phyloP scores from a whole-genome alignment of 1,140 invertebrate genomes.

The Drosophila navojoa region DNA sequence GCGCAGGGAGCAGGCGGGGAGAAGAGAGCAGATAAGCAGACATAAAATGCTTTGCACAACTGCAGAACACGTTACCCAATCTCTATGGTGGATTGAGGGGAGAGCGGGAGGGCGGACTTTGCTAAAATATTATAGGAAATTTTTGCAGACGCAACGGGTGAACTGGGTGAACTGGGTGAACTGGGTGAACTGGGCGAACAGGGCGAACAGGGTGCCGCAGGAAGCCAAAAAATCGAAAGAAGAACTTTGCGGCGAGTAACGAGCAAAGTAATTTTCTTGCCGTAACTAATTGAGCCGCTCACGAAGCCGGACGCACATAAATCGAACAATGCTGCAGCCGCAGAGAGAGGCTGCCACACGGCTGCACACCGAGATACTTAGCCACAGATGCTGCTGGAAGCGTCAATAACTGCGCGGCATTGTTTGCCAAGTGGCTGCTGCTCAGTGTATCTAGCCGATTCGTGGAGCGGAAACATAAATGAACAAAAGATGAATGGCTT shows the following conservation, averaged over 20 bases:
- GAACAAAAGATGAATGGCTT: constrained; percentile 68
- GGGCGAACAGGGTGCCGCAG: constrained; percentile 35
- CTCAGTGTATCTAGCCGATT: constrained; percentile 42
- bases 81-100: neutral
- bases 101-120: neutral
- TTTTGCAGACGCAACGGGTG: constrained; percentile 23
- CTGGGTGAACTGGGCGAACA: neutral
- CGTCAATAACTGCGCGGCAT: constrained; percentile 34
- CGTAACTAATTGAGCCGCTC: constrained; percentile 75
- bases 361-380: constrained; percentile 23
- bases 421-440: constrained; percentile 5
- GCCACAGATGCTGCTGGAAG: constrained; percentile 21
- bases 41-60: constrained; percentile 33
- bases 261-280: constrained; percentile 70
- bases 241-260: constrained; percentile 41
- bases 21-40: constrained; percentile 28
- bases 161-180: constrained; percentile 16
- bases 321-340: constrained; percentile 62
- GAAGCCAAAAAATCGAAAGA: constrained; percentile 46
- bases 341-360: neutral
- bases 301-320: constrained; percentile 53
- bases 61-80: constrained; percentile 37
- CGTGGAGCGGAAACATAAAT: constrained; percentile 50
- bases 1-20: neutral
- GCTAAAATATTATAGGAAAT: constrained; percentile 42